These are phyloP conservation scores for Mesitornis unicolor DNA, from an alignment of 2,113 vertebrate species.

Conservation along the genomic window DNA sequence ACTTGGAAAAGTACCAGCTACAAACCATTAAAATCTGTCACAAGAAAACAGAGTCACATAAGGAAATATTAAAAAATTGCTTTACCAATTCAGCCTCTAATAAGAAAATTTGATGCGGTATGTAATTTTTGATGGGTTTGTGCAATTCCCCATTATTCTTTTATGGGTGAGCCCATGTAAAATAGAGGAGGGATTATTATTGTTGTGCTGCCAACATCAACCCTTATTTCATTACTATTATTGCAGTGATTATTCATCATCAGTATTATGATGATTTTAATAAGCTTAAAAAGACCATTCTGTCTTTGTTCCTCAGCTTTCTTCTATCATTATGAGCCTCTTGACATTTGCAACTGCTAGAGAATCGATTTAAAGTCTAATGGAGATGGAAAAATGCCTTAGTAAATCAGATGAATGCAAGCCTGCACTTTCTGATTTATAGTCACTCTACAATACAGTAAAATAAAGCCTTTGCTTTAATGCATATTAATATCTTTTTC, in stretches of 20 bases:
- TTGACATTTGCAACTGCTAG: not conserved
- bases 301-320: not conserved
- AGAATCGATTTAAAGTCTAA: not conserved
- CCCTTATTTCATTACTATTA: not conserved
- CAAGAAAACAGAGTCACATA: not conserved
- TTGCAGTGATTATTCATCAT: not conserved
- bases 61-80: not conserved
- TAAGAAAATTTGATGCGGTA: not conserved
- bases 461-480: not conserved
- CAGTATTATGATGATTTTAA: not conserved
- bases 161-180: not conserved
- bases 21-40: not conserved
- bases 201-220: not conserved
- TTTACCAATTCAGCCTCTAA: not conserved
- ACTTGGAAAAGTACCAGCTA: not conserved
- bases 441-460: not conserved
- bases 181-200: not conserved
- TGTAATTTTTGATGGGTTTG: not conserved
- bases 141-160: not conserved
- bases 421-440: not conserved
- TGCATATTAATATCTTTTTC: rapidly evolving
- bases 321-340: not conserved
- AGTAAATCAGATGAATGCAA: not conserved
- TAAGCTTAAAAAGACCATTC: not conserved
- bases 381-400: not conserved